These are phyloP conservation scores for Ennomos fuscantarius DNA, from an alignment of 2,888 invertebrate genomes.

Conservation along the genomic window DNA sequence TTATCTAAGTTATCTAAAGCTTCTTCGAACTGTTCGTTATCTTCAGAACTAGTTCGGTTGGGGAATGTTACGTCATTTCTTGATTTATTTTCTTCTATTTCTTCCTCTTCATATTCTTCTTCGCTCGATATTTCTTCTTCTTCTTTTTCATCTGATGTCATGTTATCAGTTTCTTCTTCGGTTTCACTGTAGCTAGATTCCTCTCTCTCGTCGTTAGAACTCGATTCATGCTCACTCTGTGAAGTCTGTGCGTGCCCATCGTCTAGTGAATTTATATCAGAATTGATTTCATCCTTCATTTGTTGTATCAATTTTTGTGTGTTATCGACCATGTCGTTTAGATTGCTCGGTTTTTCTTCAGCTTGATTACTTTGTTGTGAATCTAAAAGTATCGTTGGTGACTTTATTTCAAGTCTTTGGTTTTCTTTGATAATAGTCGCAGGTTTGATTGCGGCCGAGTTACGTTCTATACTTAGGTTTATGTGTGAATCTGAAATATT, in stretches of 20 bases:
- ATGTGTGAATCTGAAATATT: not conserved
- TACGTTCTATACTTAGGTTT: not conserved
- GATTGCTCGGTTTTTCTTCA: constrained; percentile 67
- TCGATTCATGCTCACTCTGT: constrained; percentile 74
- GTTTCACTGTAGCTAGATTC: constrained; percentile 80
- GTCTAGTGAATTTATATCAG: constrained; percentile 83
- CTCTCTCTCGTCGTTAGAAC: constrained; percentile 64
- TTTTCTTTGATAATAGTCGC: not conserved
- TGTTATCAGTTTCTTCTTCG: constrained; percentile 64
- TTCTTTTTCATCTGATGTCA: constrained; percentile 70
- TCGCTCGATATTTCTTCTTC: constrained; percentile 63
- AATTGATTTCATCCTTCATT: constrained; percentile 87
- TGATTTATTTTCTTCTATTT: constrained; percentile 34
- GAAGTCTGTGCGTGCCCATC: constrained; percentile 67
- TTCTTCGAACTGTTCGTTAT: constrained; percentile 80
- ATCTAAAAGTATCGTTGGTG: constrained; percentile 1
- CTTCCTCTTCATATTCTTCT: constrained; percentile 49
- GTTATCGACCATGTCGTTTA: constrained; percentile 84
- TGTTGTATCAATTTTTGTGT: constrained; percentile 87
- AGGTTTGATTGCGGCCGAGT: not conserved
- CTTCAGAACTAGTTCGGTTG: constrained; percentile 74
- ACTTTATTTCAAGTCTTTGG: constrained; percentile 13
- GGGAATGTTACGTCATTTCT: constrained; percentile 33
- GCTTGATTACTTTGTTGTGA: constrained; percentile 7
- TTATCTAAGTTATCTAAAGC: constrained; percentile 77